phyloP scores from a whole-genome alignment of 2,888 invertebrate genomes.

The Tholera decimalis region DNA sequence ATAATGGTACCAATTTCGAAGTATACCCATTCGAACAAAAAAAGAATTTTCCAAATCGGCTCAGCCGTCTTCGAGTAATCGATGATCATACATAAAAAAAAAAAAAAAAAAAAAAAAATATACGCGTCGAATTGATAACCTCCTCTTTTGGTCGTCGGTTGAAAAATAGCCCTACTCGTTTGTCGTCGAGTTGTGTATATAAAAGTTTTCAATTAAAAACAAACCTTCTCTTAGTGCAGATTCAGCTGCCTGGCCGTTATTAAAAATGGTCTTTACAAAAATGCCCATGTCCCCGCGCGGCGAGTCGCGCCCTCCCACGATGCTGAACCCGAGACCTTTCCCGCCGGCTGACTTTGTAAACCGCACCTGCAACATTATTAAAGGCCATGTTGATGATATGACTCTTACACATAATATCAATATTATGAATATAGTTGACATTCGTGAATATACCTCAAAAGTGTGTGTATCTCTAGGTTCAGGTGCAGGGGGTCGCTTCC shows the following conservation, averaged over 20 bases:
- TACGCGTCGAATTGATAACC: too few species aligned
- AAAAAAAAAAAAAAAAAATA: too few species aligned
- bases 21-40: too few species aligned
- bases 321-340: constrained; percentile 97
- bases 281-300: constrained; percentile 97
- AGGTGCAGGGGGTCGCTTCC: constrained; percentile 84
- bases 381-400: constrained; percentile 12
- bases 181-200: not conserved
- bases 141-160: too few species aligned
- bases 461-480: constrained; percentile 86
- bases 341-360: constrained; percentile 96
- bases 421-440: not conserved
- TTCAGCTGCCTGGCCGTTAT: constrained; percentile 96
- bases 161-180: too few species aligned
- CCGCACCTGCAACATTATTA: constrained; percentile 85
- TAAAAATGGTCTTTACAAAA: constrained; percentile 96
- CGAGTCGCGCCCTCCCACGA: constrained; percentile 97
- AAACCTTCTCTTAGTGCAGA: constrained; percentile 95
- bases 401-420: constrained; percentile 18
- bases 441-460: constrained; percentile 80
- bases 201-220: not conserved
- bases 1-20: too few species aligned
- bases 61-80: too few species aligned
- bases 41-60: too few species aligned
- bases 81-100: too few species aligned